These are phyloP conservation scores for Gymnocheta viridis DNA, from an alignment of 2,888 invertebrate species.

Conservation along the genomic window DNA sequence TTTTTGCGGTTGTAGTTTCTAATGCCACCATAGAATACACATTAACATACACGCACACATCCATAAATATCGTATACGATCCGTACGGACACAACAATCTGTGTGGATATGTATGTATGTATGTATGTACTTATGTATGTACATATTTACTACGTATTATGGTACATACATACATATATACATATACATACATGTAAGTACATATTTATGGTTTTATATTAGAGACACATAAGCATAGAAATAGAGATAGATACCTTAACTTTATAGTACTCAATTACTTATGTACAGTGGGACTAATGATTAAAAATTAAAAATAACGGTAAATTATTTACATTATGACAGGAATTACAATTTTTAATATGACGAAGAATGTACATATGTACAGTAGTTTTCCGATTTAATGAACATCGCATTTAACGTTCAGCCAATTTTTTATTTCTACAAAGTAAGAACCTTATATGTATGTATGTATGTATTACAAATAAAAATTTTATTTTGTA, in stretches of 20 bases:
- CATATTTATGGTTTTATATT: too few relatives aligned
- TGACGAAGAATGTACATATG: too few relatives aligned
- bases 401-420: too few relatives aligned
- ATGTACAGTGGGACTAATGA: constrained; percentile 31
- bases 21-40: constrained; percentile 59
- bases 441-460: too few relatives aligned
- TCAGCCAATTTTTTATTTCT: too few relatives aligned
- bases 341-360: neutral
- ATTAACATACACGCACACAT: neutral
- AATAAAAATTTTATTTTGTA: too few relatives aligned
- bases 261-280: constrained; percentile 43
- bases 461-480: too few relatives aligned
- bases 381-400: too few relatives aligned
- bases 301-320: constrained; percentile 1
- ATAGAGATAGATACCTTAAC: constrained; percentile 52
- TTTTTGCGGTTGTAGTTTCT: constrained; percentile 51
- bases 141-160: neutral
- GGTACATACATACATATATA: neutral
- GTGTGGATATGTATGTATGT: constrained; percentile 23
- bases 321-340: neutral
- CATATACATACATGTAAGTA: too few relatives aligned
- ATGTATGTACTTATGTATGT: neutral
- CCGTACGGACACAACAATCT: constrained; percentile 47
- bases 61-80: constrained; percentile 19
- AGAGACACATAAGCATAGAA: too few relatives aligned